These are phyloP conservation scores for Pipra filicauda DNA, from an alignment of 2,113 vertebrate genomes.

Conservation along the genomic window DNA sequence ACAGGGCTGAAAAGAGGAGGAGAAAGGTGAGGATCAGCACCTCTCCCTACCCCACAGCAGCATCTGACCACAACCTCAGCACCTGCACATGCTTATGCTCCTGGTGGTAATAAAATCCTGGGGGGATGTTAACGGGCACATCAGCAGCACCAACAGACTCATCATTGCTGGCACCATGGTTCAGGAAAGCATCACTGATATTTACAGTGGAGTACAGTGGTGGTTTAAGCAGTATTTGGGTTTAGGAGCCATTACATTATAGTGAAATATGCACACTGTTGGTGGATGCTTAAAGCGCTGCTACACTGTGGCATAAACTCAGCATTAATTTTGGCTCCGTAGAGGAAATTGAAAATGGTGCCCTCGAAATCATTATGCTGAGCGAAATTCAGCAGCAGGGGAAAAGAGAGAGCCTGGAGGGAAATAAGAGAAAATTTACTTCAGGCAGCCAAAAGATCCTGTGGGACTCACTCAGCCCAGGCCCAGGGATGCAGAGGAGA, in stretches of 20 bases:
- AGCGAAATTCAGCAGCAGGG: not conserved
- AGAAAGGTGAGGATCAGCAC: not conserved
- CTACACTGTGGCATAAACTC: constrained; percentile 10
- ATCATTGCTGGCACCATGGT: not conserved
- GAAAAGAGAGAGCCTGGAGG: not conserved
- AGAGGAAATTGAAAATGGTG: constrained; percentile 56
- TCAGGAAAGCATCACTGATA: not conserved
- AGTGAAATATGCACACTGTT: constrained; percentile 43
- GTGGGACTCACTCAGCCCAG: not conserved
- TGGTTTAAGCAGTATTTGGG: constrained; percentile 25
- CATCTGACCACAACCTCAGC: not conserved
- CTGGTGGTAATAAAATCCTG: not conserved
- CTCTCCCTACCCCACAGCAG: not conserved
- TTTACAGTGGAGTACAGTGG: not conserved
- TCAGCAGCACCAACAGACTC: not conserved
- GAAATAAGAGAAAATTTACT: constrained; percentile 26
- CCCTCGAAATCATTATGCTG: constrained; percentile 24
- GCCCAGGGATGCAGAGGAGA: not conserved
- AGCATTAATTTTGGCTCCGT: constrained; percentile 47
- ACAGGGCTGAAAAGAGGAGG: not conserved
- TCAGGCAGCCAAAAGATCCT: not conserved
- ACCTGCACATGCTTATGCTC: not conserved
- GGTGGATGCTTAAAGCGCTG: constrained; percentile 12
- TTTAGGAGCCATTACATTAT: constrained; percentile 46
- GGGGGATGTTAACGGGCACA: not conserved